Conservation (phyloP, 1,140 invertebrate genomes). For the Centruroides vittatus region DNA sequence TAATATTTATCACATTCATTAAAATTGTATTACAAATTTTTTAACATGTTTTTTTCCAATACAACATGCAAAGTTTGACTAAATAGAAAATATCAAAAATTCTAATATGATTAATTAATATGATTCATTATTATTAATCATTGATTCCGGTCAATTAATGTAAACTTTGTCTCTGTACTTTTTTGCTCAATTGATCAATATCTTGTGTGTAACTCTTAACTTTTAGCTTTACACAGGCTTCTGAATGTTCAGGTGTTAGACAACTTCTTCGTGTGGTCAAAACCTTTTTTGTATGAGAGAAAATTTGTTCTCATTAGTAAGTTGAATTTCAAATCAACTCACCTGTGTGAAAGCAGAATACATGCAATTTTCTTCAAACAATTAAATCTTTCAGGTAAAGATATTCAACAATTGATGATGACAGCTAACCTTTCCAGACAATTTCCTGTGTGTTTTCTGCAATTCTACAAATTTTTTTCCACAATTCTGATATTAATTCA, state of each 20-base stretch:
- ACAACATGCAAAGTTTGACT: too few relatives aligned
- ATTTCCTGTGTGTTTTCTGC: too few relatives aligned
- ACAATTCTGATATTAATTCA: too few relatives aligned
- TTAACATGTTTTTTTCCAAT: too few relatives aligned
- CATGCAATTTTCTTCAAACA: not conserved
- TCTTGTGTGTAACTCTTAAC: not conserved
- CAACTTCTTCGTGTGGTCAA: not conserved
- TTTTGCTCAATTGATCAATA: not conserved
- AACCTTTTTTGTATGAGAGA: not conserved
- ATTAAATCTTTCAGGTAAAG: not conserved
- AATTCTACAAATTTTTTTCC: too few relatives aligned
- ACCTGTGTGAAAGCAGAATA: too few relatives aligned
- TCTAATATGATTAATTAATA: too few relatives aligned
- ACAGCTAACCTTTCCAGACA: not conserved
- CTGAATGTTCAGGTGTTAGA: not conserved
- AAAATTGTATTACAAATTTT: too few relatives aligned
- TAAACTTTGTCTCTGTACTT: not conserved
- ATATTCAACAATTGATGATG: not conserved
- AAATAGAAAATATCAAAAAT: too few relatives aligned
- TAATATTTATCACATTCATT: too few relatives aligned
- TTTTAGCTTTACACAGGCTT: not conserved
- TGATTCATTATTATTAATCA: too few relatives aligned
- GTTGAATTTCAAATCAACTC: not conserved
- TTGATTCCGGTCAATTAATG: not conserved
- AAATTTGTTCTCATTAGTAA: not conserved